Base-by-base conservation (phyloP, 2,113 vertebrate species). In the Anseranas semipalmata region DNA sequence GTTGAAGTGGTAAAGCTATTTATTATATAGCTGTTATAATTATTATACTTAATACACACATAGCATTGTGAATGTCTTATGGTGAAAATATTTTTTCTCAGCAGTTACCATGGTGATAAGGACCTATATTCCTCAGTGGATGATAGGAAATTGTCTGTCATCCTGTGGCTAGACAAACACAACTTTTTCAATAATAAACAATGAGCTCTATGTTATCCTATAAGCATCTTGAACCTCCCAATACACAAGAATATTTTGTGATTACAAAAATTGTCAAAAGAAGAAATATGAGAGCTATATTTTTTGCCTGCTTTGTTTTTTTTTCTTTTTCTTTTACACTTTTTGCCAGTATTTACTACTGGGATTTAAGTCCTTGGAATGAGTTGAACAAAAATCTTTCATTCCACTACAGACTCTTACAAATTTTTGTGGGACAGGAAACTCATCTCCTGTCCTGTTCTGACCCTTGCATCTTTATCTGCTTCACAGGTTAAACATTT, bases 151-250 rank as follows among this genome's bases (percentile, higher is more conserved):
- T 28, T 55, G n/a, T 33, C 41, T 89, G 0, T 46, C 19, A 7
- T 32, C 37, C 28, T 43, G 32, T 37, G 46, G 41, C 7, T 45
- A 88, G 24, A 43, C 70, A 89, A 76, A 45, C 27, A 22, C 30
- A 5, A n/a, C 35, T 45, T 62, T 62, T 18, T n/a, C 53, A 58
- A 0, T 16, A 12, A 74, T 1, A 50, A 83, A 66, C 0, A 0
- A 32, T 3, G 24, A 82, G 17, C 24, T 89, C 14, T 62, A 41
- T 30, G 15, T 60, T 18, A n/a, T 46, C n/a, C 45, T 32, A 0
- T 12, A n/a, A 24, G 45, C 0, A 1, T 25, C 50, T 15, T 66
- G 30, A 46, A 12, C 37, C 7, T 73, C 79, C n/a, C 65, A 21
- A 41, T 43, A 46, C 12, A 56, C 2, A 3, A 37, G 39, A 7